A percentile compares a stretch with the other conserved stretches of the same genome.
These are phyloP conservation scores for Mus spretus DNA, from an alignment of 2,797 vertebrate genomes.

Conservation along the genomic window DNA sequence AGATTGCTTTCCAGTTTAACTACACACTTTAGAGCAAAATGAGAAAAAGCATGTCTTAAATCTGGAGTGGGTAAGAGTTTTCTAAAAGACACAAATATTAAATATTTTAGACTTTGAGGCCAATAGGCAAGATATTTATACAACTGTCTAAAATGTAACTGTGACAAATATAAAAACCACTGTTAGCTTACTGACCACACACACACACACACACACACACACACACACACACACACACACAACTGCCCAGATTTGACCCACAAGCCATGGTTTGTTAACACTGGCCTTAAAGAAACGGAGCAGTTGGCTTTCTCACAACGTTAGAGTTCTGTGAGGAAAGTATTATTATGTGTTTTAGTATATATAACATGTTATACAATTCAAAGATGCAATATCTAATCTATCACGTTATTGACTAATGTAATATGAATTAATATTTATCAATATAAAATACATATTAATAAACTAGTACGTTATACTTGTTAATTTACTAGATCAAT, in stretches of 20 bases:
- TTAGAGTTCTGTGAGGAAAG: slow-evolving; percentile 51
- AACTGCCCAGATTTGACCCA: not conserved
- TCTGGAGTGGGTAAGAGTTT: not conserved
- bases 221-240: not conserved
- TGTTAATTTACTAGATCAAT: not conserved
- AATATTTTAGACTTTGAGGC: slow-evolving; percentile 17
- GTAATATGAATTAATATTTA: not conserved
- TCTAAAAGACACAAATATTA: not conserved
- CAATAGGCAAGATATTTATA: slow-evolving; percentile 45
- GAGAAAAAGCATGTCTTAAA: slow-evolving; percentile 51
- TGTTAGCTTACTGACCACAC: not conserved
- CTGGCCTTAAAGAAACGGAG: slow-evolving; percentile 41
- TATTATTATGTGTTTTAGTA: not conserved
- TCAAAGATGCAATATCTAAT: not conserved
- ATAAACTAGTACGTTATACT: not conserved
- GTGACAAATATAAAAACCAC: slow-evolving; percentile 47
- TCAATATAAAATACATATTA: not conserved
- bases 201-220: not conserved
- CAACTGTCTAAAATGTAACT: slow-evolving; percentile 43
- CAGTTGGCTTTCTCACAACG: not conserved
- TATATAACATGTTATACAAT: not conserved
- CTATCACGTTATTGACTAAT: not conserved
- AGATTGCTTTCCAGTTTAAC: not conserved
- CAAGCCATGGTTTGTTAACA: not conserved
- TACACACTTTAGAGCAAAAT: slow-evolving; percentile 13